Percentiles rank a stretch among this genome's conserved stretches.
Evolutionary conservation across 2,797 vertebrate genomes (phyloP).

Genomic region (Podarcis siculus): DNA sequence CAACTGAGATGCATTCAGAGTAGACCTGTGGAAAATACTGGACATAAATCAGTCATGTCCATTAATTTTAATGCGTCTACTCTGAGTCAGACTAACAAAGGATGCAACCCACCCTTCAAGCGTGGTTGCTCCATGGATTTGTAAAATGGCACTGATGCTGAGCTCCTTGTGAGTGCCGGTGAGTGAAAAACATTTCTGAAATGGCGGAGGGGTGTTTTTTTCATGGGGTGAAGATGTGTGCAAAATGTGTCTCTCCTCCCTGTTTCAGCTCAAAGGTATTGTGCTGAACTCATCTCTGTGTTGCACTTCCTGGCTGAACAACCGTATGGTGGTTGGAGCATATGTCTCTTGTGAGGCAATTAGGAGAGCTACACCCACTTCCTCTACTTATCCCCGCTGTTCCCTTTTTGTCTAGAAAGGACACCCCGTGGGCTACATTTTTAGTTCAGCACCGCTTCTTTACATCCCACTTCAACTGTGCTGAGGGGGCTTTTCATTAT

Average conservation of each 20-base stretch:
- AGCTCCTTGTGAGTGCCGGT: too few relatives aligned
- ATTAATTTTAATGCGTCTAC: too few relatives aligned
- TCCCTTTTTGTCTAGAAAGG: neutral
- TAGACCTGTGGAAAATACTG: too few relatives aligned
- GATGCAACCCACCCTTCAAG: too few relatives aligned
- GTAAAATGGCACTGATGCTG: too few relatives aligned
- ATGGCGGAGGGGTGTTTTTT: too few relatives aligned
- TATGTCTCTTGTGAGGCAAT: neutral
- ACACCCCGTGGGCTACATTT: neutral
- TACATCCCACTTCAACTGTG: neutral
- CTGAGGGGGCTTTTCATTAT: neutral
- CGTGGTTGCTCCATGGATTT: too few relatives aligned
- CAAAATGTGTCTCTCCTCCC: neutral
- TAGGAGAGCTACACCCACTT: neutral
- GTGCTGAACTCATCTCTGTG: neutral
- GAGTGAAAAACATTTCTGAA: too few relatives aligned
- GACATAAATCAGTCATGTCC: too few relatives aligned
- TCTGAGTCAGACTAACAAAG: too few relatives aligned
- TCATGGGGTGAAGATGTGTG: neutral
- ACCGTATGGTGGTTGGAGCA: neutral
- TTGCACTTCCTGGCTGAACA: neutral
- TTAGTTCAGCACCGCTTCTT: neutral
- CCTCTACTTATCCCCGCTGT: neutral
- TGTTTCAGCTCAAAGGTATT: neutral
- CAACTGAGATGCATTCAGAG: too few relatives aligned